Evolutionary conservation across 2,113 vertebrate genomes (phyloP).

Genomic region (Dromiciops gliroides): DNA sequence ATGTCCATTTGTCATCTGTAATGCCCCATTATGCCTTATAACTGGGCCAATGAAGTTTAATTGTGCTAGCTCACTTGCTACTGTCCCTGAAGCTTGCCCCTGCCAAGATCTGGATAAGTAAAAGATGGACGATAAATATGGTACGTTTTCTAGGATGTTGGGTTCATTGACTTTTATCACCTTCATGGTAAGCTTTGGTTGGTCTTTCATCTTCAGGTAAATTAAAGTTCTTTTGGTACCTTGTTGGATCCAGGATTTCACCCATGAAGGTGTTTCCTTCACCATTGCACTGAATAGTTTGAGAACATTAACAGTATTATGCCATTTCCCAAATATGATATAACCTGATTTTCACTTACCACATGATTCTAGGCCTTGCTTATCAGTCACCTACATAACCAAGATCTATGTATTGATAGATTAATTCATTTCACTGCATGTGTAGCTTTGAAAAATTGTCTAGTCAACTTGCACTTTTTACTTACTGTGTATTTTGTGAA

Average conservation of each 20-base stretch:
- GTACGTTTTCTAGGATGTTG: not conserved
- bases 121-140: not conserved
- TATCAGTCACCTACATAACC: no score
- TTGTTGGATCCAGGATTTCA: not conserved
- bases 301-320: not conserved
- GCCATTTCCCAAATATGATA: not conserved
- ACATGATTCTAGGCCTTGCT: no score
- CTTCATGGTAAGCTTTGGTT: not conserved
- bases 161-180: not conserved
- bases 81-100: not conserved
- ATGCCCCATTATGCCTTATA: not conserved
- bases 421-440: no score
- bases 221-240: not conserved
- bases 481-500: no score
- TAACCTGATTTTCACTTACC: not conserved
- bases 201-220: not conserved
- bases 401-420: no score
- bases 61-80: not conserved
- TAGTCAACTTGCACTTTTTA: no score
- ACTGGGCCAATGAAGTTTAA: not conserved
- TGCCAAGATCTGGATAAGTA: not conserved
- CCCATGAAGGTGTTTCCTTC: not conserved
- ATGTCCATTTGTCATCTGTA: not conserved
- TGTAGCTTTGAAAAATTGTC: no score
- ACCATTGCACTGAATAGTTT: not conserved